A percentile compares a stretch with the other conserved stretches of the same genome.
Evolutionary conservation across 2,888 invertebrate genomes (phyloP).

Genomic region (Stenichneumon culpator): DNA sequence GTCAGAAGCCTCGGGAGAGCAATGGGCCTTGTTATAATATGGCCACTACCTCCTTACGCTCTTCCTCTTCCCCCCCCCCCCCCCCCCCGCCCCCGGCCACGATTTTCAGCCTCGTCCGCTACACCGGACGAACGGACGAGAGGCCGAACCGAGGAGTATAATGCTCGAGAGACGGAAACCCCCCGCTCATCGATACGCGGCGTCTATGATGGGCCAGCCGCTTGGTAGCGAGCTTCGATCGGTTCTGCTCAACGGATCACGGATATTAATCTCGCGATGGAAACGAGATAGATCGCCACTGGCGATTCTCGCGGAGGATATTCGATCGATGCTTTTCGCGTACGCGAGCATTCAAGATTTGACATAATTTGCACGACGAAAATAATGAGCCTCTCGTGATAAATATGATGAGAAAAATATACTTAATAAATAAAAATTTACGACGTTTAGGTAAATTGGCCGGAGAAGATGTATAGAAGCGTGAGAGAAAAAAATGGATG

Average conservation of each 20-base stretch:
- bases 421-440: no score
- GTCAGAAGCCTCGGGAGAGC: slow-evolving; percentile 49
- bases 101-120: slow-evolving; percentile 7
- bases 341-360: background rate
- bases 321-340: background rate
- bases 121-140: background rate
- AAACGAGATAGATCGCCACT: background rate
- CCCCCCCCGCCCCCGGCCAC: slow-evolving; percentile 4
- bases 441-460: no score
- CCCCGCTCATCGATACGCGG: background rate
- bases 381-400: background rate
- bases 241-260: slow-evolving; percentile 12
- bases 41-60: slow-evolving; percentile 70
- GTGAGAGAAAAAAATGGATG: no score
- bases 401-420: no score
- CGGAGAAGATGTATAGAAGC: no score
- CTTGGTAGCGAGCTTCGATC: slow-evolving; percentile 40
- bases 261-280: background rate
- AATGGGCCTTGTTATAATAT: slow-evolving; percentile 60
- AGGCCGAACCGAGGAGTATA: slow-evolving; percentile 15
- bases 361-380: background rate
- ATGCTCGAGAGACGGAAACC: slow-evolving; percentile 28
- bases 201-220: slow-evolving; percentile 19
- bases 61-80: slow-evolving; percentile 31
- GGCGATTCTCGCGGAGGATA: background rate